These are phyloP conservation scores for Amblyjoppa fuscipennis DNA, from an alignment of 2,888 invertebrate genomes.

Conservation along the genomic window DNA sequence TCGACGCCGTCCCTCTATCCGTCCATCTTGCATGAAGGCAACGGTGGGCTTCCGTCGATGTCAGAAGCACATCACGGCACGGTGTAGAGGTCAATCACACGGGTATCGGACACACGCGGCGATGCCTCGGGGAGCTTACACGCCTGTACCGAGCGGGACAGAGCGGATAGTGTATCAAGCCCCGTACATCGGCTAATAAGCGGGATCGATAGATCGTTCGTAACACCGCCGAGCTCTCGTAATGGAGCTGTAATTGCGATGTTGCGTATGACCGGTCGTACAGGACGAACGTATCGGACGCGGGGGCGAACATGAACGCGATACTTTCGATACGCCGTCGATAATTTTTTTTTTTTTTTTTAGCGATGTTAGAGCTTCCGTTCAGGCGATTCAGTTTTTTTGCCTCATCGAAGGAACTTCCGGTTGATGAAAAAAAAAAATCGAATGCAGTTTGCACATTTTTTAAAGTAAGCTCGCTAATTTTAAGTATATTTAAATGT, in stretches of 20 bases:
- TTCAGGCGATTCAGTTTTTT: slow-evolving; percentile 50
- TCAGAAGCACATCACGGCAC: slow-evolving; percentile 36
- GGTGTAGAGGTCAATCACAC: slow-evolving; percentile 47
- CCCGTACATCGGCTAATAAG: slow-evolving; percentile 61
- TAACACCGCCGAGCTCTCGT: slow-evolving; percentile 61
- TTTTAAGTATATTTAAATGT: not conserved
- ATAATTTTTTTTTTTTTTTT: slow-evolving; percentile 16
- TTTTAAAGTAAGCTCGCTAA: no score
- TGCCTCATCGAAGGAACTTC: not conserved
- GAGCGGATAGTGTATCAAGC: slow-evolving; percentile 29
- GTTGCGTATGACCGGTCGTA: slow-evolving; percentile 45
- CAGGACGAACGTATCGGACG: not conserved
- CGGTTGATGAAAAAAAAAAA: not conserved
- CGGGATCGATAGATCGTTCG: slow-evolving; percentile 68
- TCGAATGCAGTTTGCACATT: not conserved
- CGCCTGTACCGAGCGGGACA: not conserved
- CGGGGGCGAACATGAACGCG: slow-evolving; percentile 21
- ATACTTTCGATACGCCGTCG: slow-evolving; percentile 41
- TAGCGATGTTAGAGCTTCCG: slow-evolving; percentile 7
- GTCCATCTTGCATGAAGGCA: slow-evolving; percentile 35
- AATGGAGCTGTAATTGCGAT: slow-evolving; percentile 67
- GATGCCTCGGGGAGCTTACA: slow-evolving; percentile 30
- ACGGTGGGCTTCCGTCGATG: slow-evolving; percentile 23
- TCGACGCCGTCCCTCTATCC: not conserved
- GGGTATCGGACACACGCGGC: slow-evolving; percentile 32